Evolutionary conservation across 2,113 vertebrate genomes (phyloP).

Genomic region (Thunnus maccoyii): DNA sequence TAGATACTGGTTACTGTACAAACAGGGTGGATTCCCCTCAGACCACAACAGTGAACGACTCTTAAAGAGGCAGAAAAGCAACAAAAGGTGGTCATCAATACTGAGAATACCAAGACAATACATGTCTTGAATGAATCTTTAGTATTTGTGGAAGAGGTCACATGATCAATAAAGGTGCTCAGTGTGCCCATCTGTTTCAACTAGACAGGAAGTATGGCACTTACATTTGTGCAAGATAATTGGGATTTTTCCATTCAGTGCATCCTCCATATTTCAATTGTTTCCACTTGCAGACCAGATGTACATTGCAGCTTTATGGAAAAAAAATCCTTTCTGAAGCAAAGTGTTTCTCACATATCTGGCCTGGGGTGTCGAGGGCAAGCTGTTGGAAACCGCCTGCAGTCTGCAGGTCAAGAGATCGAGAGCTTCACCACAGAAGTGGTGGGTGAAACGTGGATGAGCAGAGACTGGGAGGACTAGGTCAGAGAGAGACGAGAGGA

Average conservation of each 20-base stretch:
- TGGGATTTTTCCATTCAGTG: not conserved
- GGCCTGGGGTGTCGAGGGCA: not conserved
- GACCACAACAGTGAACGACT: not conserved
- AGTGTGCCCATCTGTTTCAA: too few relatives aligned
- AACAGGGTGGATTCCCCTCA: not conserved
- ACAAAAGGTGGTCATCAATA: too few relatives aligned
- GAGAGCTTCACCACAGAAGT: not conserved
- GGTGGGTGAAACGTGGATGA: not conserved
- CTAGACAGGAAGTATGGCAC: too few relatives aligned
- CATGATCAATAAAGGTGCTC: too few relatives aligned
- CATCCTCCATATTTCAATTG: not conserved
- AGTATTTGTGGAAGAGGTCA: too few relatives aligned
- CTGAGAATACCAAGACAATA: too few relatives aligned
- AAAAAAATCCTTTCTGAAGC: slow-evolving; percentile 5
- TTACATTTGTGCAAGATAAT: too few relatives aligned
- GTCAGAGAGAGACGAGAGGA: not conserved
- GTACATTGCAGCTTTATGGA: not conserved
- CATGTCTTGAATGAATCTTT: too few relatives aligned
- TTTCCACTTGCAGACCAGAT: slow-evolving; percentile 11
- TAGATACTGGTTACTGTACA: not conserved
- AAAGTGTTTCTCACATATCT: not conserved
- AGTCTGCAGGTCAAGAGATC: slow-evolving; percentile 1
- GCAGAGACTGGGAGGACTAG: not conserved
- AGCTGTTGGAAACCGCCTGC: not conserved
- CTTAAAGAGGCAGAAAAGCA: not conserved